These are phyloP conservation scores for Pterobdella sp. DNA, from an alignment of 2,888 invertebrate species.

Conservation along the genomic window DNA sequence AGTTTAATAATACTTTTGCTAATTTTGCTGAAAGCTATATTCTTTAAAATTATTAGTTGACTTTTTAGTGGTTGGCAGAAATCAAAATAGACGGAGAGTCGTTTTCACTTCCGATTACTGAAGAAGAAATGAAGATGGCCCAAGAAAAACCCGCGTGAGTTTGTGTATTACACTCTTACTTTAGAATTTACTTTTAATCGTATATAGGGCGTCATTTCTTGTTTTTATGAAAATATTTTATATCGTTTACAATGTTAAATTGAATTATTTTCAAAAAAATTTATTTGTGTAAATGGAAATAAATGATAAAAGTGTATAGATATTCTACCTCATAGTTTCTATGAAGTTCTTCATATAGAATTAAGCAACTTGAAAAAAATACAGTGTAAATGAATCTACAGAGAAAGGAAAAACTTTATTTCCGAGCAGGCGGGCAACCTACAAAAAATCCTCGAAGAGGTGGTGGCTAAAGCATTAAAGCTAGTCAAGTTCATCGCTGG, in stretches of 20 bases:
- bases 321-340: background rate
- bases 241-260: background rate
- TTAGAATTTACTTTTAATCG: background rate
- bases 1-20: no score
- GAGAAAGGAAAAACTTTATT: conserved; percentile 19
- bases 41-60: no score
- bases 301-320: background rate
- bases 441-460: conserved; percentile 22
- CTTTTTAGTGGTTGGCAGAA: conserved; percentile 25
- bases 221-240: background rate
- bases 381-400: no score
- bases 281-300: background rate
- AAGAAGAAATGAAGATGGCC: conserved; percentile 24
- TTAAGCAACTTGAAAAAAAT: no score
- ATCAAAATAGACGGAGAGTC: conserved; percentile 24
- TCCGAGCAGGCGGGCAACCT: conserved; percentile 9
- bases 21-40: no score
- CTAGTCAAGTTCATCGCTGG: conserved; percentile 20
- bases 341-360: background rate
- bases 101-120: conserved; percentile 18
- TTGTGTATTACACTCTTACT: background rate
- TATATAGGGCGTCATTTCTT: background rate
- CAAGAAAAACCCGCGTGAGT: conserved; percentile 22
- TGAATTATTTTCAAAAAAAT: background rate
- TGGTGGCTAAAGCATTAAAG: conserved; percentile 14